Evolutionary conservation across 1,140 invertebrate species (phyloP).

Genomic region (Augochlora pura): DNA sequence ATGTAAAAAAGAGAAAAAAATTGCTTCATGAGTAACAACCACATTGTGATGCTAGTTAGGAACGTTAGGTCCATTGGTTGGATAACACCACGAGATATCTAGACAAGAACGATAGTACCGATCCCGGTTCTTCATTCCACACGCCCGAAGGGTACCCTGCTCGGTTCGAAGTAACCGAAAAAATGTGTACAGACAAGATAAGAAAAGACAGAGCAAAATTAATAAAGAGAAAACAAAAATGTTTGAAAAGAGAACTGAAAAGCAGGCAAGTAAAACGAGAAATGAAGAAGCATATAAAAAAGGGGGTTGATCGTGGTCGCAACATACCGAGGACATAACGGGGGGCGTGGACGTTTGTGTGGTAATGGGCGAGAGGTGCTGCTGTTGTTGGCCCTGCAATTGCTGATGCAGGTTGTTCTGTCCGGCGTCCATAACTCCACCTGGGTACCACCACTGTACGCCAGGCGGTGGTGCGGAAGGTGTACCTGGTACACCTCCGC

Average conservation of each 20-base stretch:
- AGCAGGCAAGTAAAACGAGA: conserved; percentile 45
- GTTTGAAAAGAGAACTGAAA: conserved; percentile 12
- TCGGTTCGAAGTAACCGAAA: conserved; percentile 14
- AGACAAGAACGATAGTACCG: background rate
- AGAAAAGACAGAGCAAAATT: background rate
- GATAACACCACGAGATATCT: conserved; percentile 1
- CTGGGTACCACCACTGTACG: conserved; percentile 85
- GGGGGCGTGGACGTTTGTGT: conserved; percentile 77
- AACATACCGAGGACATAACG: conserved; percentile 78
- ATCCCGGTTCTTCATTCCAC: background rate
- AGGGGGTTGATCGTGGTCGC: conserved; percentile 52
- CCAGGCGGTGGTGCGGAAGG: conserved; percentile 80
- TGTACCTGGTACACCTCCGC: conserved; percentile 76
- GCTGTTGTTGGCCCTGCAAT: conserved; percentile 79
- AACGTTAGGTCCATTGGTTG: background rate
- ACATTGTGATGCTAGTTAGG: background rate
- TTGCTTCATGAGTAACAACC: background rate
- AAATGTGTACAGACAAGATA: background rate
- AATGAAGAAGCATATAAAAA: conserved; percentile 49
- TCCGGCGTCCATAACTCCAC: conserved; percentile 78
- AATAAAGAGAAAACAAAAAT: background rate
- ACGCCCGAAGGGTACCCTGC: conserved; percentile 13
- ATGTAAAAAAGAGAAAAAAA: background rate
- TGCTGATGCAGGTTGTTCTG: conserved; percentile 82
- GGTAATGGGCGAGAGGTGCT: conserved; percentile 77